Evolutionary conservation across 2,113 vertebrate genomes (phyloP).

Genomic region (Alces alces): DNA sequence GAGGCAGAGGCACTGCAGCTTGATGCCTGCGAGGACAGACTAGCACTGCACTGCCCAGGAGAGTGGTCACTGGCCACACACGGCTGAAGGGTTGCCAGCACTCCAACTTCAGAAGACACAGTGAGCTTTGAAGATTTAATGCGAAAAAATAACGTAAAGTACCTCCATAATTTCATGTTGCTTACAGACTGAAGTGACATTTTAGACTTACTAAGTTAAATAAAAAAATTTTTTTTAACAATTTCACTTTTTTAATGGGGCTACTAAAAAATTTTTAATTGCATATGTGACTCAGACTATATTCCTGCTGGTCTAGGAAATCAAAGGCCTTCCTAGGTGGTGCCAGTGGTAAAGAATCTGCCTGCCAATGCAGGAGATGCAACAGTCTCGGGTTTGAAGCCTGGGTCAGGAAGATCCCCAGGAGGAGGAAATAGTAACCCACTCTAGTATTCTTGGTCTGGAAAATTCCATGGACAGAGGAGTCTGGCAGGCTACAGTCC

Average conservation of each 20-base stretch:
- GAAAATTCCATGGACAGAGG: not conserved
- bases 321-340: not conserved
- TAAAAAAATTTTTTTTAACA: not conserved
- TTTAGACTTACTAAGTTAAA: not conserved
- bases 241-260: not conserved
- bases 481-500: not conserved
- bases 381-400: not conserved
- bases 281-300: not conserved
- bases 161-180: not conserved
- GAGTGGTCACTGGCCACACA: not conserved
- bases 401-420: not conserved
- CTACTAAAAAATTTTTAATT: not conserved
- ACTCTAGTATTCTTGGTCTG: not conserved
- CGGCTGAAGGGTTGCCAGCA: not conserved
- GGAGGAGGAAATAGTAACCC: not conserved
- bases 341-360: not conserved
- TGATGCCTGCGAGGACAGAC: not conserved
- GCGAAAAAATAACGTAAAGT: not conserved
- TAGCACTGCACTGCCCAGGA: not conserved
- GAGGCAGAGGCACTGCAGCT: not conserved
- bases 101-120: not conserved
- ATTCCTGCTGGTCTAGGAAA: not conserved
- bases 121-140: not conserved
- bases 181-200: not conserved
- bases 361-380: not conserved